Evolutionary conservation across 2,888 invertebrate species (phyloP).

Genomic region (Cheilosia vulpina): DNA sequence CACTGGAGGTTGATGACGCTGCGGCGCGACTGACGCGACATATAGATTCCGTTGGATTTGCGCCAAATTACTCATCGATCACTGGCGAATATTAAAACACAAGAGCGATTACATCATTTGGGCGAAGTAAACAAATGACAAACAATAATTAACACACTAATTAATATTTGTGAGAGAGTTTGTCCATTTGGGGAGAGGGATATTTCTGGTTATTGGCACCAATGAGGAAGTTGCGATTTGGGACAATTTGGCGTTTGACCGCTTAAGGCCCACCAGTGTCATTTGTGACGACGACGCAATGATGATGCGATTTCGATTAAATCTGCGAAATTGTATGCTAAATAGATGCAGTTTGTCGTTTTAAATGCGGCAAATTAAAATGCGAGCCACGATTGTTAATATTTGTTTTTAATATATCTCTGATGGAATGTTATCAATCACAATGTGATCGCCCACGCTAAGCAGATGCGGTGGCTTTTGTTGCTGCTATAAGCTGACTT

Average conservation of each 20-base stretch:
- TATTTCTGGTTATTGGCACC: constrained; percentile 24
- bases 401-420: constrained; percentile 18
- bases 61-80: constrained; percentile 66
- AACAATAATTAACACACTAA: constrained; percentile 66
- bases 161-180: constrained; percentile 52
- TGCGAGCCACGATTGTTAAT: constrained; percentile 38
- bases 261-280: constrained; percentile 33
- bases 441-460: background rate
- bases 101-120: constrained; percentile 65
- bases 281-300: constrained; percentile 23
- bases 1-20: constrained; percentile 17
- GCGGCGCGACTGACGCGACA: background rate
- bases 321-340: constrained; percentile 60
- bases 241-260: background rate
- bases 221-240: constrained; percentile 62
- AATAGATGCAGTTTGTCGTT: constrained; percentile 69
- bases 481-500: background rate
- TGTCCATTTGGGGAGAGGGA: constrained; percentile 13
- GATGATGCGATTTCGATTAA: constrained; percentile 49
- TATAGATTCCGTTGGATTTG: constrained; percentile 46
- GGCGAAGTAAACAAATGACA: constrained; percentile 53
- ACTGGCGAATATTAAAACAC: constrained; percentile 24
- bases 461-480: constrained; percentile 10
- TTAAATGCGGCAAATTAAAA: constrained; percentile 37
- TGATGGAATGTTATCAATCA: constrained; percentile 13